Base-by-base conservation (phyloP, 2,797 vertebrate species). In the Xenopus petersii region DNA sequence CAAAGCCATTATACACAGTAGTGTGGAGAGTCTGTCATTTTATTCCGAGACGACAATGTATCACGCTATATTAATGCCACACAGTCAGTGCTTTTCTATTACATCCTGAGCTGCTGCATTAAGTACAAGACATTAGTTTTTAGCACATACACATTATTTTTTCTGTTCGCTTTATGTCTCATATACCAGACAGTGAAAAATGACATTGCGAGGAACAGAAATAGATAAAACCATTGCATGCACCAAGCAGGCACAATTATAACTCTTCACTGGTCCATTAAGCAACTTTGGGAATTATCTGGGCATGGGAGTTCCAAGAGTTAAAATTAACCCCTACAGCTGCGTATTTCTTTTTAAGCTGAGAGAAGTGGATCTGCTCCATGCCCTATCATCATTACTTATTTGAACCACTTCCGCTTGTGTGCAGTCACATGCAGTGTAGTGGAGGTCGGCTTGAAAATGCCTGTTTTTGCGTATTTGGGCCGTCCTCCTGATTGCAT, bases 41-140 rank as follows among this genome's bases (percentile, higher is more conserved):
- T 51, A 64, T 60, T 59, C 65, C 69, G 60, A 58, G 66, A 51
- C 33, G 60, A 59, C 71, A 24, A 78, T 78, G 75, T 42, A 78
- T 78, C 75, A 78, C 75, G 71, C 75, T 78, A 64, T 77, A 77
- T 77, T 78, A 78, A 78, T 78, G 71, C 64, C 75, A 73, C 75
- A 73, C 75, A 78, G 70, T 78, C 47, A 73, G 75, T 78, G 75
- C 75, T 62, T 78, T 78, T 78, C 70, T 78, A 78, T 78, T 78
- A 78, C 75, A 78, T 78, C 70, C 75, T 68, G 70, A 73, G 71
- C 72, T 73, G 70, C 70, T 78, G 71, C 75, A 78, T 78, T 73
- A 78, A 78, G 75, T 78, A 70, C 75, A 73, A 78, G 36, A 78
- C 70, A 78, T 78, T 73, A 68, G 70, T 78, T 78, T 73, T 78